Percentiles rank a stretch among this genome's conserved stretches.
phyloP scores from a whole-genome alignment of 2,797 vertebrate species.

The Odontamblyopus rebecca region DNA sequence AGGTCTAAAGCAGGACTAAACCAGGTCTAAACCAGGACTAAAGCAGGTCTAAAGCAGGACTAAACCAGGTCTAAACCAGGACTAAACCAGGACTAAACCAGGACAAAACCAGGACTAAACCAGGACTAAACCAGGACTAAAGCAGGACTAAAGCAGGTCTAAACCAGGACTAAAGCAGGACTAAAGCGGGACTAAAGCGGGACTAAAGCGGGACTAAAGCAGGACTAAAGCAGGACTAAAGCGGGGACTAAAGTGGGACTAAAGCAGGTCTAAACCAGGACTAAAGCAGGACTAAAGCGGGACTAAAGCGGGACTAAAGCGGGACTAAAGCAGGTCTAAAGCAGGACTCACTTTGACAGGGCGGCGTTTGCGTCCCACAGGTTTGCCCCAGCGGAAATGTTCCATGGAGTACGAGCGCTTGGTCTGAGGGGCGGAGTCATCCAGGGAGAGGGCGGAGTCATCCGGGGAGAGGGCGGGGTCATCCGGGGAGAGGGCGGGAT shows the following conservation, averaged over 20 bases:
- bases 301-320: too few relatives aligned
- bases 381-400: slow-evolving; percentile 96
- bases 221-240: background rate
- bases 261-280: background rate
- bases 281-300: background rate
- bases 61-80: background rate
- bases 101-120: background rate
- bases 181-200: background rate
- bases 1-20: background rate
- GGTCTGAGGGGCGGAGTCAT: slow-evolving; percentile 45
- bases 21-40: background rate
- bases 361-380: slow-evolving; percentile 86
- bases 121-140: background rate
- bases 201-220: background rate
- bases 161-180: background rate
- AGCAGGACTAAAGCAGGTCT: background rate
- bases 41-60: background rate
- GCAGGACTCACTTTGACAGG: slow-evolving; percentile 75
- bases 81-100: background rate
- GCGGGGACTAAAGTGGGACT: background rate
- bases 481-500: slow-evolving; percentile 13
- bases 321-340: too few relatives aligned
- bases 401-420: slow-evolving; percentile 95
- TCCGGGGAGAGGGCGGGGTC: slow-evolving; percentile 21
- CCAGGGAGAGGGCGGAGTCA: slow-evolving; percentile 34